Base-by-base conservation (phyloP, 2,888 invertebrate species). In the Nemurella pictetii region DNA sequence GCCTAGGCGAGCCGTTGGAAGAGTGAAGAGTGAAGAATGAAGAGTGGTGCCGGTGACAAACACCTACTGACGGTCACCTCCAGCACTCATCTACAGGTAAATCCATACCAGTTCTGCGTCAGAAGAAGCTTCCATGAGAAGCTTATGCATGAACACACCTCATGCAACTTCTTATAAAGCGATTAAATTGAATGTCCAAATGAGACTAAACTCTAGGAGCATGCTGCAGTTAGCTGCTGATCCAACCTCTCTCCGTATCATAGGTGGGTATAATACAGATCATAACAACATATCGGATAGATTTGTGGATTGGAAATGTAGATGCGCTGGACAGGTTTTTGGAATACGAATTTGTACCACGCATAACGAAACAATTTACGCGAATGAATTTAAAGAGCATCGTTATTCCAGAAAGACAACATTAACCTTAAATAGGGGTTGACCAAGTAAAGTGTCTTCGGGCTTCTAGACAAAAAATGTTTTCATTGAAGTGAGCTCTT, bases 161-260 rank as follows among this genome's bases (percentile, higher is more conserved):
- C 83, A 32, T 28, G 35, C 32, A 9, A 75, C 26, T 84, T 28
- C 27, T 30, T 35, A 73, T 84, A 84, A 84, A 80, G 78, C 80
- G 84, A 84, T 84, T 84, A 84, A 78, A 78, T 29, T 32, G 72
- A 55, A n/a, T 80, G 72, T 80, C 84, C 84, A 84, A 78, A 84
- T 84, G 78, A 84, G 35, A 84, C 55, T 84, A 32, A 77, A 29
- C 84, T 83, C 25, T 27, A 30, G 75, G 75, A 25, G 15, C 29
- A 32, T 78, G 26, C 29, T 78, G 26, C 29, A 84, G 28, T 35
- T 78, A 25, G 26, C 77, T 29, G 32, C 32, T 84, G 32, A 75
- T 75, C 78, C 84, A 26, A 28, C 75, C 55, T 55, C 55, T 55
- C 55, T 20, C 20, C 55, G 9, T 55, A 12, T 12, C 55, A 55